Percentiles rank a stretch among this genome's conserved stretches.
These are phyloP conservation scores for Acrossocheilus fasciatus DNA, from an alignment of 2,797 vertebrate genomes.

Conservation along the genomic window DNA sequence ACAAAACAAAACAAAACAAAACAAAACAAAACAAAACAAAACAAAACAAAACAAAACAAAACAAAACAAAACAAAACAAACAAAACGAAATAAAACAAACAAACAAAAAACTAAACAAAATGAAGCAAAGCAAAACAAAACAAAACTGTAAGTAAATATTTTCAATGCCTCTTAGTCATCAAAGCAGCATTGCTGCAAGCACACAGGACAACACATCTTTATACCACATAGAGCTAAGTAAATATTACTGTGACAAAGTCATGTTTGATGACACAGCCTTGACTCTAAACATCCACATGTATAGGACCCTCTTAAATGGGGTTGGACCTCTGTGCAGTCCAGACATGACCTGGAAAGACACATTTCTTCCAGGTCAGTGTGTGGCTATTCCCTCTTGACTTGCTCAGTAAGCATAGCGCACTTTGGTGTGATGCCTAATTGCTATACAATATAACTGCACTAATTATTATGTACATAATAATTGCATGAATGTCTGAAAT, in stretches of 20 bases:
- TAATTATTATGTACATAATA: constrained; percentile 1
- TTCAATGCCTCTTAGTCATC: not conserved
- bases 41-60: too few relatives aligned
- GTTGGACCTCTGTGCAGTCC: constrained; percentile 48
- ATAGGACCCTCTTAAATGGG: constrained; percentile 46
- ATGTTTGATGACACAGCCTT: constrained; percentile 46
- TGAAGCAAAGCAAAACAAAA: not conserved
- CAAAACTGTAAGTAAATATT: not conserved
- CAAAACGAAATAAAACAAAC: too few relatives aligned
- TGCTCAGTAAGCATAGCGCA: constrained; percentile 8
- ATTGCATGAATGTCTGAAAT: not conserved
- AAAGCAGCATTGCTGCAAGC: not conserved
- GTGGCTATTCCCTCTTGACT: constrained; percentile 50
- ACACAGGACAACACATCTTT: not conserved
- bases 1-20: too few relatives aligned
- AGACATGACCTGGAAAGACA: constrained; percentile 57
- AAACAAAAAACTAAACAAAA: not conserved
- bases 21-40: not conserved
- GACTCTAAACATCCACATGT: constrained; percentile 41
- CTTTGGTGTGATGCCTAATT: not conserved
- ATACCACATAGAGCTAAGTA: constrained; percentile 11
- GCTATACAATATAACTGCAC: not conserved
- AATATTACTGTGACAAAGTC: constrained; percentile 35
- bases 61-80: not conserved
- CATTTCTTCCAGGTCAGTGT: constrained; percentile 64